Conservation (phyloP, 2,797 vertebrate genomes). For the Eupleurogrammus muticus region DNA sequence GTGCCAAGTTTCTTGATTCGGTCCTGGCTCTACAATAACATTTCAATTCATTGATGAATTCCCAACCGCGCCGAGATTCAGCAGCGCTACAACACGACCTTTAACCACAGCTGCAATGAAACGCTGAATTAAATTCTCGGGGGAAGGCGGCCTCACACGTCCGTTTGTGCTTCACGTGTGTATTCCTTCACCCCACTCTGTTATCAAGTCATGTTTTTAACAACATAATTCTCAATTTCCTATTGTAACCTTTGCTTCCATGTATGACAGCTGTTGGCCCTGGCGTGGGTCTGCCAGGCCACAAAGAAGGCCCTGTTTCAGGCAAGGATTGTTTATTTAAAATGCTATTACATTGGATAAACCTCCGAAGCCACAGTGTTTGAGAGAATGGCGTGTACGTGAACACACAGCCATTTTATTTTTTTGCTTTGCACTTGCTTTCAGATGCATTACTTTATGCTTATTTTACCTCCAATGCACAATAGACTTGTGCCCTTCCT, state of each 20-base stretch:
- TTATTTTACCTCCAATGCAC: constrained; percentile 34
- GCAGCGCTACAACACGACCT: constrained; percentile 16
- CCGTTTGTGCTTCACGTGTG: not conserved
- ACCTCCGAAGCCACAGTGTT: constrained; percentile 57
- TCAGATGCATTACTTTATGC: constrained; percentile 18
- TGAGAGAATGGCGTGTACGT: constrained; percentile 24
- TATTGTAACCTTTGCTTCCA: constrained; percentile 51
- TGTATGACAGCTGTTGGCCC: constrained; percentile 66
- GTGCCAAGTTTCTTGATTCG: constrained; percentile 64
- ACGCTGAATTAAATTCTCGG: constrained; percentile 18
- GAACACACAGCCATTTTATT: constrained; percentile 22
- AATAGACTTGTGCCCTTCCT: constrained; percentile 34
- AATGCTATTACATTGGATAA: constrained; percentile 69
- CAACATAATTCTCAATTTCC: constrained; percentile 75
- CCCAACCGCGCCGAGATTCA: constrained; percentile 24
- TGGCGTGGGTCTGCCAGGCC: constrained; percentile 56
- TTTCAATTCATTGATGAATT: constrained; percentile 56
- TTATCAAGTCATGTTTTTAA: constrained; percentile 56
- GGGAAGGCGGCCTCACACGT: not conserved
- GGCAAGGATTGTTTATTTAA: constrained; percentile 67
- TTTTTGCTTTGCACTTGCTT: constrained; percentile 29
- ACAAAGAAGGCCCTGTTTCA: constrained; percentile 65
- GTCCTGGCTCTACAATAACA: constrained; percentile 52
- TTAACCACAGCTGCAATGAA: constrained; percentile 37
- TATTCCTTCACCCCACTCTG: constrained; percentile 23